Base-by-base conservation (phyloP, 2,113 vertebrate genomes). In the Ibidorhyncha struthersii region DNA sequence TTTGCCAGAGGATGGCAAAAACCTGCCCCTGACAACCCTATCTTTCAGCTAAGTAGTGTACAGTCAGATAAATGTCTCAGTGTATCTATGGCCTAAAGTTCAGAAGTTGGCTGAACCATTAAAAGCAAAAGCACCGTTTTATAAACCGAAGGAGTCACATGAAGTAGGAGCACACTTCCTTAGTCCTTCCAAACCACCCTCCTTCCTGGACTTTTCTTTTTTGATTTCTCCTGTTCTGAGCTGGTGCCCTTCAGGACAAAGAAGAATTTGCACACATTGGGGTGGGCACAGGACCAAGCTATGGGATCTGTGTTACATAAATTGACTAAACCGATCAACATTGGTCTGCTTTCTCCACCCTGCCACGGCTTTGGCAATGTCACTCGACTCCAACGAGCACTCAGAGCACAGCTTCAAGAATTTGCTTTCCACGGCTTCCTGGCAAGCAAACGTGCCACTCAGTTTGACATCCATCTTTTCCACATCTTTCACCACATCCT, bases 241-340 rank as follows among this genome's bases (percentile, higher is more conserved):
- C 53, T 41, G 41, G 21, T 29, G 78, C 8, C 45, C 72, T 63
- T 30, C 61, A 65, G 80, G 63, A 58, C 17, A 20, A 36, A 3
- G 63, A 38, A 32, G 70, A 52, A 41, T n/a, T 14, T 82, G 74
- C 45, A n/a, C 45, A 36, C 18, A 1, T 2, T 62, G 66, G n/a
- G 47, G 74, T 41, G 32, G 45, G 47, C 18, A 1, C 3, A 58
- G 70, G 32, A 52, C 22, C 52, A 72, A 47, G 52, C 4, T 27
- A 18, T n/a, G 49, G 62, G 70, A 62, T 32, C 4, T 38, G 52
- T 3, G 14, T n/a, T 41, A 12, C 58, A 49, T 1, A 29, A 83
- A 41, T 1, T 0, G 5, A 80, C 27, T 9, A 9, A 72, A 66
- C 18, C 0, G 0, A 19, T 1, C 30, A 53, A 32, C 58, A 66